Base-by-base conservation (phyloP, 2,888 invertebrate species). In the Heliconius sara region DNA sequence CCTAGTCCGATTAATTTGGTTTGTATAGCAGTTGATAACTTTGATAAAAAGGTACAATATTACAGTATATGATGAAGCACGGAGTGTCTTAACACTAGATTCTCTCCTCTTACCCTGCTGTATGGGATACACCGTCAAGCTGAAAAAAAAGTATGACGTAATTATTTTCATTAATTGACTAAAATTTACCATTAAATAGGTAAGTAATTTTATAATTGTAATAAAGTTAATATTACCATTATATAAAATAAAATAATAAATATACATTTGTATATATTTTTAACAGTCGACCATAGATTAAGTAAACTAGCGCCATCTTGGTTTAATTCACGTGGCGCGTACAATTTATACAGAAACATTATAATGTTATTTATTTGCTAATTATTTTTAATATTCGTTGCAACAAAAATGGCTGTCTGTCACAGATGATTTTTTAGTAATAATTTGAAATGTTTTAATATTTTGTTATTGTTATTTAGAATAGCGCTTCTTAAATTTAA, bases 401-500 rank as follows among this genome's bases (percentile, higher is more conserved):
- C n/a, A 68, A 68, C n/a, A 22, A 68, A 68, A 39, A 39, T 68
- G 39, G 68, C 68, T n/a, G 67, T 39, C 68, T n/a, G 67, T 68
- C 39, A 39, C 34, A 39, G 22, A 39, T 66, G 30, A 30, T 68
- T 39, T n/a, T n/a, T 39, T 68, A 39, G n/a, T 68, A 39, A n/a
- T n/a, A 39, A n/a, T 68, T 68, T 12, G 13, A 39, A 39, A n/a
- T 39, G 10, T n/a, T 22, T 39, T 10, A 13, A 12, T 39, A 10
- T 39, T 68, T 39, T 22, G 30, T 67, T 68, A n/a, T 34, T 12
- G 13, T 68, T 68, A 10, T 39, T 39, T 70, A 25, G n/a, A 13
- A 43, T 70, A 43, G 3, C 6, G 43, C n/a, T 68, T 7, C 12
- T 70, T 43, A 43, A 43, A 43, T 68, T 68, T 43, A 25, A 70